Conservation (phyloP, 2,113 vertebrate species). For the Tapirus terrestris region DNA sequence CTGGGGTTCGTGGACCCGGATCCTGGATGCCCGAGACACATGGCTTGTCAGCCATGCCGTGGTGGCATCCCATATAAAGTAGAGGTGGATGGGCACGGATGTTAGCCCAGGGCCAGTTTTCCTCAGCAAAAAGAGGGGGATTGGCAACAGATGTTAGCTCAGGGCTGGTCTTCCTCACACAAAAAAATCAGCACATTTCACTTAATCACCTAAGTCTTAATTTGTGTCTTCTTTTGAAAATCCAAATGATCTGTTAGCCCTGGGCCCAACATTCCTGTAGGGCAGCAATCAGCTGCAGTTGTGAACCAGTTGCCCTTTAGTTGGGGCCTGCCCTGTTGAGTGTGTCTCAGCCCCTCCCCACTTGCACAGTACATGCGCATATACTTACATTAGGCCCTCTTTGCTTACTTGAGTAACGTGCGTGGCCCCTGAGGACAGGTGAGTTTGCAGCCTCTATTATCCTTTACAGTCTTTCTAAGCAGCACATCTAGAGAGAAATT, state of each 20-base stretch:
- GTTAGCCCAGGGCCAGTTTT: too few species aligned
- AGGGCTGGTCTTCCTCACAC: too few species aligned
- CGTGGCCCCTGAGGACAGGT: not conserved
- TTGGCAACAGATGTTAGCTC: too few species aligned
- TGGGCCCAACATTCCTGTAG: not conserved
- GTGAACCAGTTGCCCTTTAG: not conserved
- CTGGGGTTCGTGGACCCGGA: too few species aligned
- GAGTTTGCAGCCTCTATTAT: not conserved
- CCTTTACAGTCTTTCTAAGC: not conserved
- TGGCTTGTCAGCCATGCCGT: too few species aligned
- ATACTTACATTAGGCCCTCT: not conserved
- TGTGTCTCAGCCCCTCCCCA: not conserved
- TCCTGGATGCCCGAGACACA: too few species aligned
- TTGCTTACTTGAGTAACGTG: not conserved
- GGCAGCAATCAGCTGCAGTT: not conserved
- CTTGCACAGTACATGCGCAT: accelerated
- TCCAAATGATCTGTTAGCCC: not conserved
- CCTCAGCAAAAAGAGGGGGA: too few species aligned
- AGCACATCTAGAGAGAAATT: not conserved
- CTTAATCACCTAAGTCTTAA: not conserved
- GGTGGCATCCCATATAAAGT: too few species aligned
- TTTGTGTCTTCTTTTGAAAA: slow-evolving; percentile 31
- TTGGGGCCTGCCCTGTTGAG: not conserved
- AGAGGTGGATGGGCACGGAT: too few species aligned
- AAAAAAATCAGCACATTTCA: not conserved